Percentiles rank a stretch among this genome's conserved stretches.
Conservation (phyloP, 2,888 invertebrate species). For the Agapostemon virescens region DNA sequence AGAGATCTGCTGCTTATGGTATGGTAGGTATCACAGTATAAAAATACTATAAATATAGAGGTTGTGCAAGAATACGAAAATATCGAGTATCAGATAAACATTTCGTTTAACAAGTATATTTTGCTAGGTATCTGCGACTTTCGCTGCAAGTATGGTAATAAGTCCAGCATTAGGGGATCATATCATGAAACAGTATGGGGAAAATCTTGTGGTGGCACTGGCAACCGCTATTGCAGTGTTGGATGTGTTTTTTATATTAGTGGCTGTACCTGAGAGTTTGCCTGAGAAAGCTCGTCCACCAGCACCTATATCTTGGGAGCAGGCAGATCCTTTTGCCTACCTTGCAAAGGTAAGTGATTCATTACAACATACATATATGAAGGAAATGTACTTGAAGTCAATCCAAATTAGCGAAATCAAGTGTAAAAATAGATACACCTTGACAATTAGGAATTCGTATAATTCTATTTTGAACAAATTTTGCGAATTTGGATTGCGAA, state of each 20-base stretch:
- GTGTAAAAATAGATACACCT: slow-evolving; percentile 30
- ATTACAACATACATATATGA: slow-evolving; percentile 20
- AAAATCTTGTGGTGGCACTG: slow-evolving; percentile 88
- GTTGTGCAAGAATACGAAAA: not conserved
- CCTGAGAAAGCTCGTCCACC: slow-evolving; percentile 92
- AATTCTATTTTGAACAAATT: slow-evolving; percentile 24
- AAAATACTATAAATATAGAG: not conserved
- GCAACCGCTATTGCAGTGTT: slow-evolving; percentile 97
- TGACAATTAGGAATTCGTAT: slow-evolving; percentile 14
- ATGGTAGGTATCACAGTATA: slow-evolving; percentile 84
- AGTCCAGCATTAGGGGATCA: slow-evolving; percentile 97
- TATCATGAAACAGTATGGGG: slow-evolving; percentile 91
- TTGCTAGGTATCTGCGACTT: slow-evolving; percentile 93
- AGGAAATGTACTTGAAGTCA: slow-evolving; percentile 30
- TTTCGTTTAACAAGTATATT: slow-evolving; percentile 19
- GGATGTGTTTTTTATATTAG: slow-evolving; percentile 98
- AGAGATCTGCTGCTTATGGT: slow-evolving; percentile 96
- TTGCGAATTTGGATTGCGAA: not conserved
- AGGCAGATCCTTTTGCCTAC: slow-evolving; percentile 96
- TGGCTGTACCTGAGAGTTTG: slow-evolving; percentile 98
- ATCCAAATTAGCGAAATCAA: slow-evolving; percentile 39
- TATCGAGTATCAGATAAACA: not conserved
- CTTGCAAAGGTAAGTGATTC: slow-evolving; percentile 81
- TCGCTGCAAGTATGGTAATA: slow-evolving; percentile 99
- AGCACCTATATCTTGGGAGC: slow-evolving; percentile 96